These are phyloP conservation scores for Ophion slaviceki DNA, from an alignment of 2,888 invertebrate genomes.

Conservation along the genomic window DNA sequence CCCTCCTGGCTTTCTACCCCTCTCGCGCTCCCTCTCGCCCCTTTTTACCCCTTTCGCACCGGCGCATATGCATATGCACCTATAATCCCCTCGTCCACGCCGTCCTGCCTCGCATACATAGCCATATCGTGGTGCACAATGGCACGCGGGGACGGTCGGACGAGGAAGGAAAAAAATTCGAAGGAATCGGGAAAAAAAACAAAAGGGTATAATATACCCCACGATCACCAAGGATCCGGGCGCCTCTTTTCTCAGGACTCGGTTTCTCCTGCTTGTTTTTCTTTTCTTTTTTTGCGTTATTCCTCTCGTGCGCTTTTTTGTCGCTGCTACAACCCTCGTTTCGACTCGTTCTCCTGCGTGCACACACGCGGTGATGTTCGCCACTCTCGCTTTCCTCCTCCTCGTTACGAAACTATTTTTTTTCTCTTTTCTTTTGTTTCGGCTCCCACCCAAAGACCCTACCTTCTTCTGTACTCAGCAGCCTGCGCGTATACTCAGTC, in stretches of 20 bases:
- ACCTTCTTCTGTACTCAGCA: background rate
- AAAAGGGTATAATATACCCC: constrained; percentile 56
- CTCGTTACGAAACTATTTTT: constrained; percentile 64
- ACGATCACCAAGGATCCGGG: constrained; percentile 52
- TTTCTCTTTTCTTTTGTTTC: constrained; percentile 12
- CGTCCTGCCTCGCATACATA: background rate
- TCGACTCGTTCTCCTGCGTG: constrained; percentile 63
- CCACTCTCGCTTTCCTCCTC: constrained; percentile 67
- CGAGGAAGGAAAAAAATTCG: constrained; percentile 56
- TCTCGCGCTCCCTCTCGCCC: constrained; percentile 47
- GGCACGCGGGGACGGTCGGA: constrained; percentile 20
- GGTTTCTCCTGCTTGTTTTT: constrained; percentile 24
- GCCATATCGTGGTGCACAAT: constrained; percentile 23
- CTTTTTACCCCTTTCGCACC: constrained; percentile 51
- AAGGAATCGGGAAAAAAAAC: constrained; percentile 66
- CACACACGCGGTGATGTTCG: constrained; percentile 60
- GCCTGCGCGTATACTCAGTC: background rate
- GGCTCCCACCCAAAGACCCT: constrained; percentile 5
- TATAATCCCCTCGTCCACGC: constrained; percentile 54
- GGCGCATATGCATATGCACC: constrained; percentile 66
- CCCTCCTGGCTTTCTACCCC: constrained; percentile 40
- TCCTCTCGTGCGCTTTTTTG: constrained; percentile 2
- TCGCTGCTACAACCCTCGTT: constrained; percentile 56
- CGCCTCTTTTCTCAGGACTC: constrained; percentile 67
- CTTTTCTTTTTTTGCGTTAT: constrained; percentile 7